phyloP scores from a whole-genome alignment of 2,113 vertebrate genomes.

The Chelonoidis abingdonii region DNA sequence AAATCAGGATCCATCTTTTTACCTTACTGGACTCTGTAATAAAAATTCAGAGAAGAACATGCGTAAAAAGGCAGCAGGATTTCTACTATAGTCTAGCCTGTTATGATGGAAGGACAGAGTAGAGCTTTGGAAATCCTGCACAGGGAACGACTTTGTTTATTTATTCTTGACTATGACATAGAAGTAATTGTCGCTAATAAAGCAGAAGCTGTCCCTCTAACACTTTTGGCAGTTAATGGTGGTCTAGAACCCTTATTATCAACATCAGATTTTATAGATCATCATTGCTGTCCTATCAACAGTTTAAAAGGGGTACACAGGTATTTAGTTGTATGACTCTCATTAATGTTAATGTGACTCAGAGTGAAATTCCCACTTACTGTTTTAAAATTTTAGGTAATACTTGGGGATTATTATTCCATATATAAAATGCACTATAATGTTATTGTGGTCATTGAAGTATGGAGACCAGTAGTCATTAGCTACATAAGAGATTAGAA shows the following conservation, averaged over 20 bases:
- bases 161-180: not conserved
- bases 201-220: not conserved
- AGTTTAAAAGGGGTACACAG: not conserved
- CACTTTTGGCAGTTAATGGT: not conserved
- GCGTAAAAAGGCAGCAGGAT: not conserved
- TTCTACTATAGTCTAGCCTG: not conserved
- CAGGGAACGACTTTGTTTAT: rapidly evolving
- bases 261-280: not conserved
- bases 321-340: not conserved
- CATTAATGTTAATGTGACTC: not conserved
- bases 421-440: constrained; percentile 12
- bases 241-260: not conserved
- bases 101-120: not conserved
- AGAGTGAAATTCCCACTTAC: not conserved
- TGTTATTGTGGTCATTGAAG: not conserved
- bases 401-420: constrained; percentile 3
- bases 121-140: not conserved
- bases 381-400: constrained; percentile 9
- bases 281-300: not conserved
- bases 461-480: constrained; percentile 22
- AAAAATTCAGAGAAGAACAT: not conserved
- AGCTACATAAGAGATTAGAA: not conserved
- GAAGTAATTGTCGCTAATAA: not conserved
- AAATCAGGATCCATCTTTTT: not conserved
- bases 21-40: not conserved